Evolutionary conservation across 2,888 invertebrate species (phyloP), one percentile per base, ranked within the genome.

Genomic region (Calliphora vomitoria): DNA sequence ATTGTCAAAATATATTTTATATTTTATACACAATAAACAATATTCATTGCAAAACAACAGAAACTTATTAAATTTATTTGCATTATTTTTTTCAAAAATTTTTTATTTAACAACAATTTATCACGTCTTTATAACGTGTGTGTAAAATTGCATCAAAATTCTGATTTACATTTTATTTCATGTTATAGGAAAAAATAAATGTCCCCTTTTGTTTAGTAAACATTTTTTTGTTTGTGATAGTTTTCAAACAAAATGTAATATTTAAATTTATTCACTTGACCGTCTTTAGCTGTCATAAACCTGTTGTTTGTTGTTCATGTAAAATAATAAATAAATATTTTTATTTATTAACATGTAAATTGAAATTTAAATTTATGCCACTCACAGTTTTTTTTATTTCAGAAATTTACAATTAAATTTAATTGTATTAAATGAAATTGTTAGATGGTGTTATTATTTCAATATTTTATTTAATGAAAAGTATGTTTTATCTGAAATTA

Each of bases 211-310:
- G 11, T 62, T 50, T 60, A 44, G 10, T 3, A 50, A 15, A 50
- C 44, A 8, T 62, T 18, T 47, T 47, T 3, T 71, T 80, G 1
- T 20, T 68, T 25, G 8, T n/a, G 15, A 18, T 31, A 25, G 8
- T n/a, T 58, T 25, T 41, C 8, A n/a, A 64, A 41, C 18, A 72
- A 18, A 72, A 44, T 74, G 66, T 60, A 31, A 18, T 20, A 47
- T 82, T 74, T 8, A 74, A 82, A 82, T 72, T 31, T 55, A 35
- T 64, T 25, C 71, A 72, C 35, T 53, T 66, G 81, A 66, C 15
- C 44, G 74, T 72, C 13, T 72, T 64, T 25, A 11, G 15, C 31
- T 41, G 53, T 20, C 15, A 18, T 53, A 18, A 68, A 62, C 5
- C 20, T 60, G 53, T 64, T 18, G 64, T 53, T 60, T 4, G 10